Base-by-base conservation (phyloP, 2,113 vertebrate genomes). In the Origma solitaria region DNA sequence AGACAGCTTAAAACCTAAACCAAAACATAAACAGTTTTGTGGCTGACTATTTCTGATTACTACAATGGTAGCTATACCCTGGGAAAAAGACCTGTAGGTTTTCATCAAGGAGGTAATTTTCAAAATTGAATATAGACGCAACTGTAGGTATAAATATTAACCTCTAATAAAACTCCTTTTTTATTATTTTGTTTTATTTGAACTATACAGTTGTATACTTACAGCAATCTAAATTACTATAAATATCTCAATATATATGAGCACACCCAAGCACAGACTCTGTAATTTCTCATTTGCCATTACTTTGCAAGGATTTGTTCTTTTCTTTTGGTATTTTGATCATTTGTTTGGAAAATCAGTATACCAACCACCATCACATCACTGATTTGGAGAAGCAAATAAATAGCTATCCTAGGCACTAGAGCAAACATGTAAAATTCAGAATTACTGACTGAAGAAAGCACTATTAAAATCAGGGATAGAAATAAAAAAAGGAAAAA, bases 401-500 rank as follows among this genome's bases (percentile, higher is more conserved):
- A 76, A 84, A 9, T 11, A 14, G 20, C 40, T 91, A 85, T 75
- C 22, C 65, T 57, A 92, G 30, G 38, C 23, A 66, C 9, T 31
- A 64, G 8, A 76, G 18, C 4, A 81, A 86, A 53, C 0, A 1
- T 23, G 15, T 23, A 42, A 76, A 65, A 92, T 76, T 31, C n/a
- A 77, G 22, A 90, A 76, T 20, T 68, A 38, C 10, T 78, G 33
- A 27, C 15, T 49, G 56, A 40, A 92, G 33, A 88, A 84, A 10
- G 20, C 3, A 57, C 9, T 14, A 75, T 25, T 58, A 62, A 75
- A 91, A 75, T 25, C 18, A 27, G 17, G 2, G 5, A 17, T 15
- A 16, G 17, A 49, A 49, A 30, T 10, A 2, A 2, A 16, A 40
- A 51, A 30, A 9, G 2, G 1, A 1, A 3, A 15, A 35, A 44